Evolutionary conservation across 2,888 invertebrate species (phyloP).

Genomic region (Dioctria linearis): DNA sequence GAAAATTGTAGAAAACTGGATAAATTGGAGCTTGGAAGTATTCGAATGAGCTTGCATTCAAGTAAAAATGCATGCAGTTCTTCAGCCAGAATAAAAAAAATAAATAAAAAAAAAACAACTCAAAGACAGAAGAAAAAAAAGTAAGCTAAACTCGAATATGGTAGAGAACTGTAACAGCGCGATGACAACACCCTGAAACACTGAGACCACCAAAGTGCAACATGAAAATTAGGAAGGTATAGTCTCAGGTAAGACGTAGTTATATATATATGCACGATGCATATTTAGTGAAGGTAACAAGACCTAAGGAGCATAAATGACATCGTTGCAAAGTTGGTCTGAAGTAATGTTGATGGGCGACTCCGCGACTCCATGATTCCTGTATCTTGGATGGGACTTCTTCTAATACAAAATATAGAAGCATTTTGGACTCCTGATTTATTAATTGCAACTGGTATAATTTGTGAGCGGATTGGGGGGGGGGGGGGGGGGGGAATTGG

Average conservation of each 20-base stretch:
- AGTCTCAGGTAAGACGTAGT: not conserved
- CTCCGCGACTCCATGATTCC: not conserved
- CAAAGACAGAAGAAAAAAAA: not conserved
- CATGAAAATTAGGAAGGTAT: constrained; percentile 24
- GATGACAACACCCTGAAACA: constrained; percentile 35
- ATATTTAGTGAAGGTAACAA: not conserved
- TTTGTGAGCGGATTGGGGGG: not conserved
- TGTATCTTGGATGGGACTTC: not conserved
- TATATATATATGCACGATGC: not conserved
- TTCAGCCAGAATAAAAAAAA: no score
- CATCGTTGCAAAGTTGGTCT: not conserved
- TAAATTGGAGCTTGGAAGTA: not conserved
- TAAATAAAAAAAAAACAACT: no score
- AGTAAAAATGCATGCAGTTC: constrained; percentile 5
- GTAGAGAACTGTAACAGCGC: constrained; percentile 27
- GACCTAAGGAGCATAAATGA: not conserved
- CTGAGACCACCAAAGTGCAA: constrained; percentile 29
- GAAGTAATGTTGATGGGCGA: not conserved
- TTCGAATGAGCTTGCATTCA: constrained; percentile 1
- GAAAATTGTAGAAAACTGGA: constrained; percentile 8
- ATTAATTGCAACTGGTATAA: not conserved
- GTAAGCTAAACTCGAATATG: not conserved
- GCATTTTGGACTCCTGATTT: not conserved
- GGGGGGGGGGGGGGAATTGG: not conserved
- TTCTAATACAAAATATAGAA: not conserved